Base-by-base conservation (phyloP, 2,888 invertebrate species). In the Galerucella nymphaeae region DNA sequence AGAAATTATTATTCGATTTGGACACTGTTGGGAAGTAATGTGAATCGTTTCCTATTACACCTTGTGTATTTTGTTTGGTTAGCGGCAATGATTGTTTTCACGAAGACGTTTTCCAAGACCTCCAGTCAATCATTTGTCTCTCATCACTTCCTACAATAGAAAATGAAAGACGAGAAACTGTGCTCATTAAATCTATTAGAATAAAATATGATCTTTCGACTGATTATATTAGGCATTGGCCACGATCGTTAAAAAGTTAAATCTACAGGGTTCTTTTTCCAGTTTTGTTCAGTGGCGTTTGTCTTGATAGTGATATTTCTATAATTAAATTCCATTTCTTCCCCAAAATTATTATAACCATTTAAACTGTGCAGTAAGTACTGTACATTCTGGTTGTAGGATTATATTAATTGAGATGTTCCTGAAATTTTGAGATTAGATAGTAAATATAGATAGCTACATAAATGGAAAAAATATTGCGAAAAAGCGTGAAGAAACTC, bases 161-260 rank as follows among this genome's bases (percentile, higher is more conserved):
- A 57, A 66, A 66, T 30, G 38, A 58, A 66, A 58, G 16, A 45
- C 68, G 23, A 67, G 67, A 72, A 72, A 67, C 57, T 45, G 23
- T 57, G 57, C 67, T 64, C 62, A 72, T 72, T 72, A 67, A 67
- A 67, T 53, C 62, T 66, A 66, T 66, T 66, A 66, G 57, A 59
- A 59, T 59, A 59, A 59, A 58, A 58, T 58, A 42, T 66, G 66
- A 66, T 66, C 58, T 66, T 55, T 55, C 38, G 30, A 55, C 38
- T 41, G 66, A 66, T 66, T 59, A 59, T 30, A 30, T 14, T 38
- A 38, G 38, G 59, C 30, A n/a, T 55, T 18, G 42, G 41, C 20
- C 58, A 66, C 66, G 65, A 61, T 59, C 68, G 57, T 67, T 48
- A 59, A 74, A 69, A 68, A 57, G 68, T 66, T 58, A 59, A 71